A percentile compares a stretch with the other conserved stretches of the same genome.
Conservation (phyloP, 1,140 invertebrate species). For the Acromyrmex charruanus region DNA sequence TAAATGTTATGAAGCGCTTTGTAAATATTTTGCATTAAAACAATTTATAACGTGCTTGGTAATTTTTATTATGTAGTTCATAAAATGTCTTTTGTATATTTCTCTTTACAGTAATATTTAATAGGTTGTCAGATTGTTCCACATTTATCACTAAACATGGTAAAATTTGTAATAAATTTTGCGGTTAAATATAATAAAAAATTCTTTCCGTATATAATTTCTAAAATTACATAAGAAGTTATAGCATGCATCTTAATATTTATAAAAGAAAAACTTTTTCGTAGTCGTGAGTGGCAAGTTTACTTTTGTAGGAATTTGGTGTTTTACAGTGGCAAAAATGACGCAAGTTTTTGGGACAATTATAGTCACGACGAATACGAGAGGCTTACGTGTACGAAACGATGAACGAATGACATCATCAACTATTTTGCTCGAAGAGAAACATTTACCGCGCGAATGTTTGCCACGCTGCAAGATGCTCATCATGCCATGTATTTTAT, state of each 20-base stretch:
- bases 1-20: too few relatives aligned
- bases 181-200: too few relatives aligned
- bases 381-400: slow-evolving; percentile 50
- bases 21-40: too few relatives aligned
- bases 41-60: too few relatives aligned
- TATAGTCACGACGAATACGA: slow-evolving; percentile 48
- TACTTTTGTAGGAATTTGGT: neutral
- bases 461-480: slow-evolving; percentile 37
- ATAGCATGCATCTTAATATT: slow-evolving; percentile 33
- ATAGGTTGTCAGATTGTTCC: too few relatives aligned
- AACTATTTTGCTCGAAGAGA: slow-evolving; percentile 11
- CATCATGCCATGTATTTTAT: slow-evolving; percentile 24
- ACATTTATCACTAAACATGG: too few relatives aligned
- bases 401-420: slow-evolving; percentile 57
- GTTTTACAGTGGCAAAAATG: neutral
- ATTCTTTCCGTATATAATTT: neutral
- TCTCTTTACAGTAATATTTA: too few relatives aligned
- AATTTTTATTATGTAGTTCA: too few relatives aligned
- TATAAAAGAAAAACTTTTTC: neutral
- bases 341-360: slow-evolving; percentile 36
- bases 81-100: too few relatives aligned
- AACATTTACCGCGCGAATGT: slow-evolving; percentile 19
- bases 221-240: slow-evolving; percentile 24
- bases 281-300: neutral
- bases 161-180: too few relatives aligned